Evolutionary conservation across 2,888 invertebrate genomes (phyloP), one percentile per base, ranked within the genome.

Genomic region (Dryadula phaetusa): DNA sequence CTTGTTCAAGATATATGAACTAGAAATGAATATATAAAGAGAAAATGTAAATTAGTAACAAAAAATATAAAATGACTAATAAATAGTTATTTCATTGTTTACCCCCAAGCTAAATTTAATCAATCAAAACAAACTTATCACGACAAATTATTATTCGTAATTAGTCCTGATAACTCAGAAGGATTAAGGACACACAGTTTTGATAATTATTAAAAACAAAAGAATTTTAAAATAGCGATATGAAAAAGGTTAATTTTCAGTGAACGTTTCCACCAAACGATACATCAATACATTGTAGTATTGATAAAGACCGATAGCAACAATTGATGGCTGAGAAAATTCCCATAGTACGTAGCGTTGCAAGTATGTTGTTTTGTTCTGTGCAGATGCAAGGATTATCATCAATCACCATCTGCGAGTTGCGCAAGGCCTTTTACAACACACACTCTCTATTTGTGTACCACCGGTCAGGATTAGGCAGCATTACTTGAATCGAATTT

Each of bases 401-500:
- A 90, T 92, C 90, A 88, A 91, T 92, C 90, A 90, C 88, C 80
- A 83, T 76, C 82, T 85, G 85, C 83, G 84, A 87, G 88, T 87
- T 88, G 88, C 86, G 85, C 83, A 86, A 84, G 85, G 88, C 84
- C 88, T 87, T 84, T 82, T 81, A 83, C 85, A 88, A 87, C 86
- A 85, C 83, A 81, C 82, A 81, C 82, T 76, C 81, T 81, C 90
- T 84, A 86, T 90, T 88, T 87, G 86, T 79, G 84, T 80, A 82
- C 84, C 79, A 81, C 85, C 79, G 83, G 83, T 77, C 83, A 82
- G 92, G 91, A 91, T 91, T 92, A 91, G 86, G 80, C 77, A 79
- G 91, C 80, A 90, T 91, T 92, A 92, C 85, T 86, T 86, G 88
- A 90, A 92, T 92, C 88, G 90, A 88, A 91, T 91, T 89, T 86